Base-by-base conservation (phyloP, 2,797 vertebrate genomes). In the Spinus olivaceus region DNA sequence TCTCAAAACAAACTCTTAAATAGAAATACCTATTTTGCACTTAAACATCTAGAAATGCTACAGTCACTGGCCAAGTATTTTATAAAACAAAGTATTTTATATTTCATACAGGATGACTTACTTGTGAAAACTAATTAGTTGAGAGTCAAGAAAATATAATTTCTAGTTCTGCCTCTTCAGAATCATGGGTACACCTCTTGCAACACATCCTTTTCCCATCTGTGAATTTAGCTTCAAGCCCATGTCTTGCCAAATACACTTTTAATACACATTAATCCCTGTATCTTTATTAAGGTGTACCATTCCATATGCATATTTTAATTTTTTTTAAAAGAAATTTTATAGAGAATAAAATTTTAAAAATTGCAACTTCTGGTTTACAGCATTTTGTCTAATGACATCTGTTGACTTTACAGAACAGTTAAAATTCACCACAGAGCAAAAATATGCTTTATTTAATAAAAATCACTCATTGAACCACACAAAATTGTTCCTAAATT, bases 271-370 rank as follows among this genome's bases (percentile, higher is more conserved):
- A 51, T 64, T 14, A 10, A 76, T 39, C 2, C 1, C 7, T 30
- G 28, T 23, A 37, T 46, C 70, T 73, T 66, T 51, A 46, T 64
- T 46, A 46, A 66, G 27, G 6, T 49, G 17, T 16, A 17, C 19
- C 6, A 51, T 47, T 49, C 25, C 5, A 50, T 12, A 54, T 1
- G 2, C 3, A 22, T 14, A 0, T 27, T 46, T 18, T 22, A 24
- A 33, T 14, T 42, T 32, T 32, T 35, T 32, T 18, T 2, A 5
- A 20, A 46, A 35, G 7, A 27, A 0, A 33, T 30, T 33, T 44
- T 24, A n/a, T 3, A 57, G 22, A 44, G 84, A 56, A 73, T 4
- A 33, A 76, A 64, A 50, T 6, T 39, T 54, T 4, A 4, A 84
- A 69, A 81, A 19, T 4, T 1, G 1, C 35, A 47, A 35, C 23